Evolutionary conservation across 23 tunicate genomes (phyloP).

Genomic region (Halocynthia roretzi): DNA sequence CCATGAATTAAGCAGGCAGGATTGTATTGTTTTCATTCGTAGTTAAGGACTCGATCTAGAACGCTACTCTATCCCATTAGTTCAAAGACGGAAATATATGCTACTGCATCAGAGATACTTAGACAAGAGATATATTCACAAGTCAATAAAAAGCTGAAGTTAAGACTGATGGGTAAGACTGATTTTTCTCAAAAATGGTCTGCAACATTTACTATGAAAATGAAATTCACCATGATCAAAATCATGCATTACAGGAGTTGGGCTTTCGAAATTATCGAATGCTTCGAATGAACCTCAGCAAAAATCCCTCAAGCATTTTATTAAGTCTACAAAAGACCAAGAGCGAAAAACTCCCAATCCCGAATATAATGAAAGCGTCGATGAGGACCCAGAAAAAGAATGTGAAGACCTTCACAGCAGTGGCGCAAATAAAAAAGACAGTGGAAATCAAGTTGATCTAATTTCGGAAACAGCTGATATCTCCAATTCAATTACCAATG

Average conservation of each 20-base stretch:
- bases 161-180: constrained; percentile 77
- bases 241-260: constrained; percentile 49
- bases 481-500: not conserved
- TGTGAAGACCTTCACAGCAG: not conserved
- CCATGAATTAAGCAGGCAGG: constrained; percentile 1
- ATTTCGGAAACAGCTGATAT: not conserved
- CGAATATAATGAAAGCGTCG: constrained; percentile 9
- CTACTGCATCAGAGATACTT: constrained; percentile 45
- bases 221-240: not conserved
- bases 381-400: not conserved
- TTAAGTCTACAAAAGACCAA: not conserved
- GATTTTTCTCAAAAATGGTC: not conserved
- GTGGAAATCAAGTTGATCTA: not conserved
- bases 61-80: constrained; percentile 18
- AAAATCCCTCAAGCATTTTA: constrained; percentile 28
- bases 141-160: constrained; percentile 23
- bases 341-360: constrained; percentile 17
- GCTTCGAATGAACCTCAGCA: constrained; percentile 2
- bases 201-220: not conserved
- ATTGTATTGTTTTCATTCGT: constrained; percentile 3
- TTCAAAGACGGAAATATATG: constrained; percentile 24
- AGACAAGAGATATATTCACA: constrained; percentile 45
- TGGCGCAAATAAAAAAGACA: not conserved
- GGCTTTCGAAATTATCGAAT: constrained; percentile 59
- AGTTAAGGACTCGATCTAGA: constrained; percentile 81